phyloP scores from a whole-genome alignment of 64 coral and sea anemone species.

The Pocillopora damicornis region DNA sequence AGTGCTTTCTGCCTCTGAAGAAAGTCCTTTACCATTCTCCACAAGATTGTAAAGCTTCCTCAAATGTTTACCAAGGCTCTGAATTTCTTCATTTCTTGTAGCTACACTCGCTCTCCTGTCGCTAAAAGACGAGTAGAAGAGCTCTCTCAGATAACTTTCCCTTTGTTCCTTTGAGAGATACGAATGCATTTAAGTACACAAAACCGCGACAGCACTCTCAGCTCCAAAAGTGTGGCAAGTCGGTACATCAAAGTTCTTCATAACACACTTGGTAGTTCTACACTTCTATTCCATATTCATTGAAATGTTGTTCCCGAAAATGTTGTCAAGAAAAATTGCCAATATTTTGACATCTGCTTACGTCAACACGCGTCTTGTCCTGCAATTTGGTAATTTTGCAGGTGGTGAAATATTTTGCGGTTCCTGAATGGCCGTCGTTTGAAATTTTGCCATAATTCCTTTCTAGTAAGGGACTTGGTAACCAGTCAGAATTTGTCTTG shows the following conservation, averaged over 20 bases:
- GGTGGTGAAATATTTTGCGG: conserved; percentile 15
- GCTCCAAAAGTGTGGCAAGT: background rate
- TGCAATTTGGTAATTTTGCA: conserved; percentile 20
- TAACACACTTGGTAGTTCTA: background rate
- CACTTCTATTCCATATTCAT: background rate
- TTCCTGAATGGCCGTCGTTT: conserved; percentile 28
- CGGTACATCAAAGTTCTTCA: background rate
- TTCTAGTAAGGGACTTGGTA: background rate
- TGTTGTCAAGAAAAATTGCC: conserved; percentile 18
- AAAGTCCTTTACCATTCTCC: conserved; percentile 70
- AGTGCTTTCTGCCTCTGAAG: conserved; percentile 57
- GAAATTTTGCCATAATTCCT: conserved; percentile 3
- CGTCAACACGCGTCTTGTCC: background rate
- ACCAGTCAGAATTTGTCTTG: background rate
- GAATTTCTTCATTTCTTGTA: conserved; percentile 63
- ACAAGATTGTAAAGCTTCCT: conserved; percentile 70
- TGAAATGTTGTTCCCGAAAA: background rate
- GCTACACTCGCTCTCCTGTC: conserved; percentile 72
- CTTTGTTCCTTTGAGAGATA: conserved; percentile 86
- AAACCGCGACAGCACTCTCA: background rate
- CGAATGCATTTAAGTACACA: conserved; percentile 55
- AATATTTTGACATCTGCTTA: conserved; percentile 14
- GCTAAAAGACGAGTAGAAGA: conserved; percentile 89
- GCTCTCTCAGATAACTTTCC: conserved; percentile 83
- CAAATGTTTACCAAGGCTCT: conserved; percentile 62